Evolutionary conservation across 2,888 invertebrate genomes (phyloP).

Genomic region (Rutpela maculata): DNA sequence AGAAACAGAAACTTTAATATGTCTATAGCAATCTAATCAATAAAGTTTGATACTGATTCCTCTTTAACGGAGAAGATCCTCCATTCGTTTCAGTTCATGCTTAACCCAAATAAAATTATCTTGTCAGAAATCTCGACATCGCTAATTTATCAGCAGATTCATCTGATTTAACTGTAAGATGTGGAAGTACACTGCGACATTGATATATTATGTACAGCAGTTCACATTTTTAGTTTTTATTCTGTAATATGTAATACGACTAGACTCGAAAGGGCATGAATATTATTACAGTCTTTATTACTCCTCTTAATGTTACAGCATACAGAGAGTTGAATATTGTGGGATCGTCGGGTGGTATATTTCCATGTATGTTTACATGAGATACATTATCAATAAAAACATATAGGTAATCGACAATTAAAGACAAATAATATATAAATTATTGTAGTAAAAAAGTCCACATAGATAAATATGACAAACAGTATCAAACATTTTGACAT

Average conservation of each 20-base stretch:
- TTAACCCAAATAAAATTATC: slow-evolving; percentile 39
- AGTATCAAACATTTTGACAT: too few relatives aligned
- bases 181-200: not conserved
- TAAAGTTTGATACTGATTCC: slow-evolving; percentile 33
- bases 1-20: slow-evolving; percentile 34
- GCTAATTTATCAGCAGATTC: slow-evolving; percentile 31
- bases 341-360: too few relatives aligned
- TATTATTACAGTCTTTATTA: too few relatives aligned
- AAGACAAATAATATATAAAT: too few relatives aligned
- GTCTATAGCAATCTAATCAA: slow-evolving; percentile 31
- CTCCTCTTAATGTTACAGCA: too few relatives aligned
- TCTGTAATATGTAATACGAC: not conserved
- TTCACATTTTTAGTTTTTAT: not conserved
- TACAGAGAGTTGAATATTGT: too few relatives aligned
- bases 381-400: too few relatives aligned
- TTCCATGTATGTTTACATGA: too few relatives aligned
- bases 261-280: not conserved
- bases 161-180: slow-evolving; percentile 21
- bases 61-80: slow-evolving; percentile 13
- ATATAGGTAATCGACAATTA: too few relatives aligned
- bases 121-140: slow-evolving; percentile 38
- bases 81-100: slow-evolving; percentile 36
- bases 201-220: slow-evolving; percentile 21
- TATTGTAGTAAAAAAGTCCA: too few relatives aligned
- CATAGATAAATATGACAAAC: too few relatives aligned